These are phyloP conservation scores for Bradysia coprophila DNA, from an alignment of 1,140 invertebrate species.

Conservation along the genomic window DNA sequence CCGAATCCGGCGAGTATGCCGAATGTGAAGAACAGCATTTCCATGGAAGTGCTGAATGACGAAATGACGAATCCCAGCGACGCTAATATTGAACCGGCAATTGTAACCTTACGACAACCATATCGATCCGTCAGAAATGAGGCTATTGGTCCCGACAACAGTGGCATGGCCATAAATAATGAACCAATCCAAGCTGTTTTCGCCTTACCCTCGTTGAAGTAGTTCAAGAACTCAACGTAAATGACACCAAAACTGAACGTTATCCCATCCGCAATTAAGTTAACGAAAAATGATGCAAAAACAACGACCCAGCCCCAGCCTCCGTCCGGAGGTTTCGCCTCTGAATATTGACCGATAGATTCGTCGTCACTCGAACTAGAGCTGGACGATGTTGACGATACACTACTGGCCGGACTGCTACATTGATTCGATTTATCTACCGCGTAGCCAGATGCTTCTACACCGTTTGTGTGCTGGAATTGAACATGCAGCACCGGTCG, in stretches of 20 bases:
- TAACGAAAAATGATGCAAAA: conserved; percentile 72
- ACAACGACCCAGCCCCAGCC: conserved; percentile 70
- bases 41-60: conserved; percentile 55
- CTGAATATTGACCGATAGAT: conserved; percentile 35
- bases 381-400: conserved; percentile 19
- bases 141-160: conserved; percentile 74
- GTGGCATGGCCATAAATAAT: conserved; percentile 77
- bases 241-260: conserved; percentile 77
- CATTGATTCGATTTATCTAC: not conserved
- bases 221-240: conserved; percentile 57
- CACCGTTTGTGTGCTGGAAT: not conserved
- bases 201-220: conserved; percentile 62
- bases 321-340: conserved; percentile 49
- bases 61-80: conserved; percentile 64
- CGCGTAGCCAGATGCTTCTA: not conserved
- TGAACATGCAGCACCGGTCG: conserved; percentile 3
- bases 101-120: conserved; percentile 63
- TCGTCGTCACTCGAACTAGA: conserved; percentile 36
- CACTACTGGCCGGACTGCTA: conserved; percentile 24
- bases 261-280: conserved; percentile 78
- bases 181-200: conserved; percentile 82
- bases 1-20: conserved; percentile 74
- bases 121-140: conserved; percentile 73
- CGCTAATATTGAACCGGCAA: conserved; percentile 61
- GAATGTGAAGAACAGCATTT: conserved; percentile 65